Evolutionary conservation across 2,113 vertebrate species (phyloP).

Genomic region (Morone chrysops): DNA sequence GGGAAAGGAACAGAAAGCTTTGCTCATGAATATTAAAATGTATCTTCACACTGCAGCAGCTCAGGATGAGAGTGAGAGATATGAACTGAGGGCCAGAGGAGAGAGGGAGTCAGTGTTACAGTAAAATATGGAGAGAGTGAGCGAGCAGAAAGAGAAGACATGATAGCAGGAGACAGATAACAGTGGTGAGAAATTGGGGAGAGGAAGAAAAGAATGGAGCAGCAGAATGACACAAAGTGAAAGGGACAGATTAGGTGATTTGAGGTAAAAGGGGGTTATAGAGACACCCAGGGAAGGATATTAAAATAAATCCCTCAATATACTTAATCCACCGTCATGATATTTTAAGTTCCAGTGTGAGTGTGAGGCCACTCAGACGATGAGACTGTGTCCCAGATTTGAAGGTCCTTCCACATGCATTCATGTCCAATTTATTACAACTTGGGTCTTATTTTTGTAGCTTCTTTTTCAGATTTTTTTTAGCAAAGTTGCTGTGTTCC

Average conservation of each 20-base stretch:
- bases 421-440: not conserved
- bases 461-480: not conserved
- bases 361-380: constrained; percentile 2
- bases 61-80: constrained; percentile 36
- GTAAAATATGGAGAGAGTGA: constrained; percentile 39
- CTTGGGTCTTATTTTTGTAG: not conserved
- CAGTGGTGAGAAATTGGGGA: not conserved
- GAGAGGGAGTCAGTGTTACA: constrained; percentile 20
- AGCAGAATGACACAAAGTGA: not conserved
- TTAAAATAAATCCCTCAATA: constrained; percentile 61
- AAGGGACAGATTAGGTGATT: constrained; percentile 32
- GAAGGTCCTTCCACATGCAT: constrained; percentile 12
- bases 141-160: constrained; percentile 4
- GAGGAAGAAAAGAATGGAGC: not conserved
- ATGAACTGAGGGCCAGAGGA: constrained; percentile 17
- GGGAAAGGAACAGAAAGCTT: constrained; percentile 48
- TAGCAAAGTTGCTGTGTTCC: not conserved
- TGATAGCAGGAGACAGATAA: constrained; percentile 18
- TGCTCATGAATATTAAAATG: constrained; percentile 67
- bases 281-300: constrained; percentile 35
- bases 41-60: constrained; percentile 66
- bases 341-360: constrained; percentile 36
- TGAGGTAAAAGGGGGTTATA: constrained; percentile 39
- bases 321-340: constrained; percentile 39
- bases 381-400: constrained; percentile 46